A percentile compares a stretch with the other conserved stretches of the same genome.
Evolutionary conservation across 1,140 invertebrate genomes (phyloP).

Genomic region (Monomorium pharaonis): DNA sequence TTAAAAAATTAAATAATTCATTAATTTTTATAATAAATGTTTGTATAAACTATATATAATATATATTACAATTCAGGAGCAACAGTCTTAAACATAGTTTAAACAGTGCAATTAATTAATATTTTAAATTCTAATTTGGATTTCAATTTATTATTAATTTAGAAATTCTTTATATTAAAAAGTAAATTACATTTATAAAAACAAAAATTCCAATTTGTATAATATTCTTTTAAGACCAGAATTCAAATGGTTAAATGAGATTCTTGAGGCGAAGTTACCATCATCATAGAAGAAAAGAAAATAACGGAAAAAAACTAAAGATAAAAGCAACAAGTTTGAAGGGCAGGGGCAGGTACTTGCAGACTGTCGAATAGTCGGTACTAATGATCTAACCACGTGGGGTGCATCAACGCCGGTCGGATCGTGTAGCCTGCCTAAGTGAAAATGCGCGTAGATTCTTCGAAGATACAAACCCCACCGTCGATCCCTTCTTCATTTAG

Average conservation of each 20-base stretch:
- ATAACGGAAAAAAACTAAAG: slow-evolving; percentile 31
- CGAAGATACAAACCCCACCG: slow-evolving; percentile 74
- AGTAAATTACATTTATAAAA: neutral
- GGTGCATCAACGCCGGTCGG: slow-evolving; percentile 69
- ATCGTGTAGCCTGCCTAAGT: slow-evolving; percentile 83
- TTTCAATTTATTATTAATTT: neutral
- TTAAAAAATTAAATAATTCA: neutral
- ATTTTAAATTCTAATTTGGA: neutral
- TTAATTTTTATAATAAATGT: neutral
- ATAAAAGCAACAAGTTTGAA: neutral
- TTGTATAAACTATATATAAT: neutral
- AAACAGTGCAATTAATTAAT: neutral
- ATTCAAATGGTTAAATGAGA: neutral
- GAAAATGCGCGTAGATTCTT: slow-evolving; percentile 83
- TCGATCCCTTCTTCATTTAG: neutral
- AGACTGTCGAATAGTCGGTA: slow-evolving; percentile 77
- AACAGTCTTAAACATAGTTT: neutral
- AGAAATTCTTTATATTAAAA: slow-evolving; percentile 10
- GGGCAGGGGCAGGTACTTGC: slow-evolving; percentile 68
- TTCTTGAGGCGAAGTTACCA: neutral
- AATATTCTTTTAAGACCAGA: neutral
- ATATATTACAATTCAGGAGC: neutral
- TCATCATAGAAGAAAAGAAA: slow-evolving; percentile 7
- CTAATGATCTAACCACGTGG: slow-evolving; percentile 80
- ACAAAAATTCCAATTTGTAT: neutral